Conservation (phyloP, 2,888 invertebrate species). For the Dynastes tityus region DNA sequence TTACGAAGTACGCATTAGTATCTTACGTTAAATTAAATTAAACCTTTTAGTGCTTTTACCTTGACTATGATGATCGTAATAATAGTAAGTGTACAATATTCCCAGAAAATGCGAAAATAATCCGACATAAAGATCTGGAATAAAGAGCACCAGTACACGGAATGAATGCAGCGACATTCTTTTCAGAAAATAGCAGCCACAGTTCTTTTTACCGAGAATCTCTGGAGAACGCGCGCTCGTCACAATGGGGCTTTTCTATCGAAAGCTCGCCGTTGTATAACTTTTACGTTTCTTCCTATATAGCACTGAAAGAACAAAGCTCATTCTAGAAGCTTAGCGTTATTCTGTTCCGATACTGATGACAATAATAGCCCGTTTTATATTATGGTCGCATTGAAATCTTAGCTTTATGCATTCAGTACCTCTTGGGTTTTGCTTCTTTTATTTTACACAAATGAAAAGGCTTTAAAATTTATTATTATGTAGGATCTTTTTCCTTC, state of each 20-base stretch:
- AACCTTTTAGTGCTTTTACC: too few relatives aligned
- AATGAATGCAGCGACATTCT: conserved; percentile 66
- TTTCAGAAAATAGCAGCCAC: conserved; percentile 69
- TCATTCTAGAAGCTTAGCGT: conserved; percentile 68
- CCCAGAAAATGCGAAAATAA: conserved; percentile 59
- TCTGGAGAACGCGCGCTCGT: conserved; percentile 66
- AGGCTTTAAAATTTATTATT: conserved; percentile 49
- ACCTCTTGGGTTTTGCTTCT: conserved; percentile 50
- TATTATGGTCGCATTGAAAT: conserved; percentile 65
- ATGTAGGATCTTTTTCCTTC: conserved; percentile 23
- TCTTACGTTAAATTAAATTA: too few relatives aligned
- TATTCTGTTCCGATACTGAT: conserved; percentile 68
- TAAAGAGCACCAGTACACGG: conserved; percentile 59
- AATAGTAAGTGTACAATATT: conserved; percentile 50
- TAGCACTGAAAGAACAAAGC: conserved; percentile 67
- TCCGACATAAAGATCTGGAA: conserved; percentile 62
- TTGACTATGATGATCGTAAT: conserved; percentile 33
- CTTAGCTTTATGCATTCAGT: conserved; percentile 57
- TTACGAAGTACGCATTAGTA: too few relatives aligned
- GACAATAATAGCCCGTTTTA: conserved; percentile 67
- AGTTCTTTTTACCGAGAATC: conserved; percentile 66
- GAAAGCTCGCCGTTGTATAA: conserved; percentile 68
- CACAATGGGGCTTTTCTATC: conserved; percentile 67
- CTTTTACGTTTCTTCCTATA: conserved; percentile 68
- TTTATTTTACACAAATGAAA: conserved; percentile 50